phyloP scores from a whole-genome alignment of 2,888 invertebrate genomes.

The Chaitophorus viminalis region DNA sequence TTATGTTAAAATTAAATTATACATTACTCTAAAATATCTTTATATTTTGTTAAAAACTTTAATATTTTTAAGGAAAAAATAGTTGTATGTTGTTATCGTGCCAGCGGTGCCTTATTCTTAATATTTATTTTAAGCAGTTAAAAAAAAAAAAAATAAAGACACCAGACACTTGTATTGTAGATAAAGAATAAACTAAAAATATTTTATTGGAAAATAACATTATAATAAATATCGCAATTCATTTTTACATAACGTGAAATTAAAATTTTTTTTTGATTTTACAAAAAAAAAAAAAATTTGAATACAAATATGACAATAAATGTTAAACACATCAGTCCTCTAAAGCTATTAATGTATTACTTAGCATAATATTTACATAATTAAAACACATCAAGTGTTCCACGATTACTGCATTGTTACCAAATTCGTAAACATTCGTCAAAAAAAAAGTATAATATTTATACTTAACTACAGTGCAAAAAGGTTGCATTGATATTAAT shows the following conservation, averaged over 20 bases:
- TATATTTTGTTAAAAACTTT: slow-evolving; percentile 48
- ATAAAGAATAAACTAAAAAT: neutral
- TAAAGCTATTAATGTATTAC: too few species aligned
- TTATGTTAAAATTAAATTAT: slow-evolving; percentile 39
- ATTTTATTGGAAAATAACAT: neutral
- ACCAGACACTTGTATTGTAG: neutral
- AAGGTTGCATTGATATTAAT: too few species aligned
- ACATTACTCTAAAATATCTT: slow-evolving; percentile 20
- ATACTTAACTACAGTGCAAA: too few species aligned
- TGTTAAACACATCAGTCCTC: too few species aligned
- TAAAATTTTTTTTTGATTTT: neutral
- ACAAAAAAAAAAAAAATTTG: neutral
- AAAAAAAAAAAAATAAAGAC: neutral
- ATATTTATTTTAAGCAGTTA: neutral
- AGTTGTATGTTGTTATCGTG: slow-evolving; percentile 9
- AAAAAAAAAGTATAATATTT: too few species aligned
- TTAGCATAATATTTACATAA: too few species aligned
- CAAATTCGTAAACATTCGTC: too few species aligned
- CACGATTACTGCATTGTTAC: too few species aligned
- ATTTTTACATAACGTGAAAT: neutral
- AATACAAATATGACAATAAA: too few species aligned
- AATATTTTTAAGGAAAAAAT: slow-evolving; percentile 17
- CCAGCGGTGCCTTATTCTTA: neutral
- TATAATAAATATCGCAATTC: neutral
- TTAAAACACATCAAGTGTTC: too few species aligned